Conservation (phyloP, 1,140 invertebrate genomes). For the Papilio glaucus region DNA sequence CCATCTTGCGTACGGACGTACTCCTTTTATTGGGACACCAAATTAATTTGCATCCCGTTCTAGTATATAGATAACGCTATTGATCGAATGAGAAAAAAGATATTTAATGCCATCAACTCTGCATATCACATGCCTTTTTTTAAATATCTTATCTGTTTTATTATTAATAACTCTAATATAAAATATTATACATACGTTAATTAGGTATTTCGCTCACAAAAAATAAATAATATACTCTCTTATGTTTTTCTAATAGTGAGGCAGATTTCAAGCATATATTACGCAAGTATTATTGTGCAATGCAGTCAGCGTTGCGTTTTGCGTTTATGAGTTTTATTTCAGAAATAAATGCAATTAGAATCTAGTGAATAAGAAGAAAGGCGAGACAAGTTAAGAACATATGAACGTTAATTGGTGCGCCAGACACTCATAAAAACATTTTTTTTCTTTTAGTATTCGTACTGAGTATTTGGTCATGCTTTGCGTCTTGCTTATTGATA, state of each 20-base stretch:
- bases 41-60: conserved; percentile 64
- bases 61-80: conserved; percentile 39
- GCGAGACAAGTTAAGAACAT: too few species aligned
- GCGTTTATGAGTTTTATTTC: not conserved
- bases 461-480: not conserved
- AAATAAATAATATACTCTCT: not conserved
- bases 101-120: conserved; percentile 1
- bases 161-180: conserved; percentile 8
- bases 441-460: not conserved
- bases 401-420: conserved; percentile 70
- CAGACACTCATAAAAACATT: conserved; percentile 53
- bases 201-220: not conserved
- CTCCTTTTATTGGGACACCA: conserved; percentile 70
- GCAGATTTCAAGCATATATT: too few species aligned
- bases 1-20: conserved; percentile 73
- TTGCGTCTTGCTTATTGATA: not conserved
- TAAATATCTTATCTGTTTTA: not conserved
- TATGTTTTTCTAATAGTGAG: not conserved
- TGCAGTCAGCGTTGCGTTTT: not conserved
- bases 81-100: conserved; percentile 52
- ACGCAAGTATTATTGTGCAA: not conserved
- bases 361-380: conserved; percentile 41
- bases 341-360: not conserved
- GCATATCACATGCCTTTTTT: conserved; percentile 14
- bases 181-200: too few species aligned